Conservation (phyloP, 2,888 invertebrate species). For the Xylota segnis region DNA sequence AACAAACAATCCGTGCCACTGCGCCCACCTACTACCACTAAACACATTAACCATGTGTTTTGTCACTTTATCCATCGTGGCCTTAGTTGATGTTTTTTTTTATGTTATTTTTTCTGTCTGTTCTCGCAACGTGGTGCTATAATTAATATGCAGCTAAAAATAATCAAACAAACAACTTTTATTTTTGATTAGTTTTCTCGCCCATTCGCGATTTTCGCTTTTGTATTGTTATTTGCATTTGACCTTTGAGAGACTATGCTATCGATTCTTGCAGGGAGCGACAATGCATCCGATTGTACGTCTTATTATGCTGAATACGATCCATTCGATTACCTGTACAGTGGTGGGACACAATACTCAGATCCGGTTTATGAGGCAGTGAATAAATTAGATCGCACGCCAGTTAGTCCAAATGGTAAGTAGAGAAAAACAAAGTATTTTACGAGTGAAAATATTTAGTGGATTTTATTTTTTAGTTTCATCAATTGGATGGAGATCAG, state of each 20-base stretch:
- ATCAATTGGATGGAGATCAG: constrained; percentile 83
- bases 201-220: constrained; percentile 28
- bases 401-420: constrained; percentile 84
- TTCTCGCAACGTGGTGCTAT: constrained; percentile 59
- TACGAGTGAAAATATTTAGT: neutral
- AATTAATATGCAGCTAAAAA: constrained; percentile 76
- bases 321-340: constrained; percentile 91
- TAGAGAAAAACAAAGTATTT: constrained; percentile 1
- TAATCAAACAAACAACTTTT: constrained; percentile 59
- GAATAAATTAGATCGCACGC: constrained; percentile 86
- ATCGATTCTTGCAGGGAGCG: constrained; percentile 85
- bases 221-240: constrained; percentile 14
- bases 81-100: constrained; percentile 34
- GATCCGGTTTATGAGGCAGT: constrained; percentile 90
- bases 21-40: constrained; percentile 31
- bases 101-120: constrained; percentile 12
- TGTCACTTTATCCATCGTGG: constrained; percentile 32
- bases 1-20: constrained; percentile 29
- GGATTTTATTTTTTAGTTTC: constrained; percentile 77
- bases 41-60: constrained; percentile 23
- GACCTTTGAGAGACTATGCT: constrained; percentile 77
- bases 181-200: constrained; percentile 46
- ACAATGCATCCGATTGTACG: constrained; percentile 86
- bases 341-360: constrained; percentile 87
- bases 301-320: constrained; percentile 91